Evolutionary conservation across 1,140 invertebrate genomes (phyloP).

Genomic region (Amphibalanus amphitrite): DNA sequence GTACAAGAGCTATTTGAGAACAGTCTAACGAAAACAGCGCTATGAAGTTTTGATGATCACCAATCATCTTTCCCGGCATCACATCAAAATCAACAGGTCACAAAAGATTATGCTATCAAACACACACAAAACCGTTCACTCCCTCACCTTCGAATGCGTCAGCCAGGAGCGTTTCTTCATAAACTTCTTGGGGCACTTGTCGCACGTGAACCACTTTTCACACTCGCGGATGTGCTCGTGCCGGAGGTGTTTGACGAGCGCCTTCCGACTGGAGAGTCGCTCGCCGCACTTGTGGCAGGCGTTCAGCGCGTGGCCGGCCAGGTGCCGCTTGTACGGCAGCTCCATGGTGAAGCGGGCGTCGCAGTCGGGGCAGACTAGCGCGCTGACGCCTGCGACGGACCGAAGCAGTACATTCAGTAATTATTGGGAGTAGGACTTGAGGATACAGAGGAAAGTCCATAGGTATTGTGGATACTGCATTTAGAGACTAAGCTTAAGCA

Average conservation of each 20-base stretch:
- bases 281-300: neutral
- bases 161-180: slow-evolving; percentile 3
- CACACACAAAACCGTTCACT: too few relatives aligned
- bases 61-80: too few relatives aligned
- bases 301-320: slow-evolving; percentile 1
- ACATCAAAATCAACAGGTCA: too few relatives aligned
- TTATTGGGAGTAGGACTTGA: too few relatives aligned
- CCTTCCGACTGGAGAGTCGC: neutral
- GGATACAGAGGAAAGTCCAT: too few relatives aligned
- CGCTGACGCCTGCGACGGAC: neutral
- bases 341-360: slow-evolving; percentile 1
- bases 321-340: neutral
- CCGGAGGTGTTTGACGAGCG: neutral
- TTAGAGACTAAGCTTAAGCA: neutral
- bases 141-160: neutral
- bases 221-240: neutral
- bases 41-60: too few relatives aligned
- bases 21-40: too few relatives aligned
- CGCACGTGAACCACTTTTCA: neutral
- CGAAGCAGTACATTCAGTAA: too few relatives aligned
- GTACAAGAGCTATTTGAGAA: too few relatives aligned
- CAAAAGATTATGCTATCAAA: too few relatives aligned
- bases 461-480: neutral
- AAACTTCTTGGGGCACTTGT: neutral
- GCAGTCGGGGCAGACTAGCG: neutral